Evolutionary conservation across 2,797 vertebrate genomes (phyloP), one percentile per base, ranked within the genome.

Genomic region (Neosilurus mollespiculum): DNA sequence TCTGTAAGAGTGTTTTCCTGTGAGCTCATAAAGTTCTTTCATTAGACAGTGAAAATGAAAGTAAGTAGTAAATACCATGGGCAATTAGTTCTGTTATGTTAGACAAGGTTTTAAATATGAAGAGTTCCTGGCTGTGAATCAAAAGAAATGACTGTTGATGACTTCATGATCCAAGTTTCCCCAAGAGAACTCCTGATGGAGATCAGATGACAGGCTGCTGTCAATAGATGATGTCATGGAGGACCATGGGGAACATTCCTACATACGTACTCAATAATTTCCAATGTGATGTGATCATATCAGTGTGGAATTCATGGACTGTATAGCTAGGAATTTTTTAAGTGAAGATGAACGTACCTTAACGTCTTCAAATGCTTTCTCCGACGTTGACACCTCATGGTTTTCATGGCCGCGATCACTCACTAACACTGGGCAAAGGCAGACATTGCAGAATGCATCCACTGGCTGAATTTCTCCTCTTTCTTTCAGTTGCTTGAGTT

Each of bases 361-460:
- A 86, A 97, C 91, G 78, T 95, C 93, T 83, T 93, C 90, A 83
- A 95, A 96, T 65, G 96, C 96, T 83, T 92, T 91, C 85, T 97
- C 95, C 87, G 98, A 91, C 0, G 93, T 89, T 2, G 93, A 93
- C 72, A 96, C 92, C 54, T 96, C 89, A 9, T 99, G 98, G 80
- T 91, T 90, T 88, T 91, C 92, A 90, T 99, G 98, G n/a, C 93
- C 91, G 77, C 90, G 95, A 86, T 95, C 95, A 22, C 93, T 93
- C 80, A 95, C 92, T 84, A 94, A 93, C 88, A 99, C 93, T 83
- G 96, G 94, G 89, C 92, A 92, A 85, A 90, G 96, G 89, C 98
- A 99, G 69, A 92, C 93, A 71, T 94, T 89, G 89, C 98, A 99
- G 69, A 96, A 99, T 66, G 95, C 95, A 88, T 98, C 95, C 90